Base-by-base conservation (phyloP, 2,888 invertebrate genomes). In the Drosophila trichaetosa region DNA sequence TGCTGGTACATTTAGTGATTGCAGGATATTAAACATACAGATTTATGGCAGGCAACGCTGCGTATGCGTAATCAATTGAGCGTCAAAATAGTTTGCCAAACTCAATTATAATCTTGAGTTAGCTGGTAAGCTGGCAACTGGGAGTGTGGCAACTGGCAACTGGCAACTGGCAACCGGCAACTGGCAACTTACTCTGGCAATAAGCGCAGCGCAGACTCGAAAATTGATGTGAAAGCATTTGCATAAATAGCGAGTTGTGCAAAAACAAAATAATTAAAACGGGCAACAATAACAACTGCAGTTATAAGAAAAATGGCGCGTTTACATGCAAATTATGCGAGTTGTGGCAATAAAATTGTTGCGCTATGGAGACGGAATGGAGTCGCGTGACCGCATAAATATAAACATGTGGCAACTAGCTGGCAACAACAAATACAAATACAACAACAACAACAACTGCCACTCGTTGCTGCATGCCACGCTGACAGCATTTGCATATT, bases 241-340 rank as follows among this genome's bases (percentile, higher is more conserved):
- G 82, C 86, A 86, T 86, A 89, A 86, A 77, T 66, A 85, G 68
- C 60, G 69, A 49, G 49, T 59, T 51, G 69, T 38, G 69, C 68
- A 67, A 75, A 78, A 85, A 81, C 68, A 83, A 89, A 81, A 90
- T 90, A 90, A 85, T 85, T 85, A 85, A 85, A 84, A 52, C 33
- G 80, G 57, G 62, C n/a, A 56, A 42, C 21, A 42, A 31, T 18
- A 24, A 62, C 81, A 71, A 67, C 53, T 53, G 67, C 63, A 71
- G 70, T 64, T 56, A 24, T 62, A 90, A 80, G 88, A 90, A 88
- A 91, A 91, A 88, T 89, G 82, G 79, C 86, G 84, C 82, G 90
- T 91, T 91, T 91, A 90, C 91, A 91, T 91, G 91, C 90, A 89
- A 89, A 89, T 89, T 90, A 88, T 91, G 83, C 78, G 84, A 78